phyloP scores from a whole-genome alignment of 2,797 vertebrate species.

The Phrynocephalus guinanensis region DNA sequence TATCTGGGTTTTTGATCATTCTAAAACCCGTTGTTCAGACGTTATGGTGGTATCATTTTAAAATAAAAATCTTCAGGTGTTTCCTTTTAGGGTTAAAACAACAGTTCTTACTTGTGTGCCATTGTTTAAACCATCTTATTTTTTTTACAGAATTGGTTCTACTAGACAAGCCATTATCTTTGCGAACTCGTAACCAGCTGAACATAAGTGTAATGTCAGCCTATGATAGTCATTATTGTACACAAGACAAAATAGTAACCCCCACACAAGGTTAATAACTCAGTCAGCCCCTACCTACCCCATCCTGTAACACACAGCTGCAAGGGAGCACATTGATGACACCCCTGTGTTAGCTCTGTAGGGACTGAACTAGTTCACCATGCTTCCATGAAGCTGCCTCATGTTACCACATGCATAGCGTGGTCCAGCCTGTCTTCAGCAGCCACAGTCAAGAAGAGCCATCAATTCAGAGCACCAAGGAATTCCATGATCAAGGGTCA shows the following conservation, averaged over 20 bases:
- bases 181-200: neutral
- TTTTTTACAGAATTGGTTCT: neutral
- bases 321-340: neutral
- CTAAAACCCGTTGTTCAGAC: conserved; percentile 5
- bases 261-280: neutral
- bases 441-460: neutral
- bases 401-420: neutral
- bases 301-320: neutral
- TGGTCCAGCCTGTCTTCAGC: neutral
- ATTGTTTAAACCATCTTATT: neutral
- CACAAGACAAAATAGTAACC: neutral
- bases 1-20: neutral
- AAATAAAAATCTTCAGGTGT: neutral
- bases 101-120: neutral
- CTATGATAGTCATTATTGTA: neutral
- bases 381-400: neutral
- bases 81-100: neutral
- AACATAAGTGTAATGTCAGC: neutral
- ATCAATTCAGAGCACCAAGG: too few species aligned
- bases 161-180: neutral
- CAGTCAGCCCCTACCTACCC: neutral
- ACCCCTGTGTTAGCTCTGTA: neutral
- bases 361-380: neutral
- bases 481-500: neutral
- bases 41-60: neutral